A percentile compares a stretch with the other conserved stretches of the same genome.
These are phyloP conservation scores for Thaumatotibia leucotreta DNA, from an alignment of 1,140 invertebrate genomes.

Conservation along the genomic window DNA sequence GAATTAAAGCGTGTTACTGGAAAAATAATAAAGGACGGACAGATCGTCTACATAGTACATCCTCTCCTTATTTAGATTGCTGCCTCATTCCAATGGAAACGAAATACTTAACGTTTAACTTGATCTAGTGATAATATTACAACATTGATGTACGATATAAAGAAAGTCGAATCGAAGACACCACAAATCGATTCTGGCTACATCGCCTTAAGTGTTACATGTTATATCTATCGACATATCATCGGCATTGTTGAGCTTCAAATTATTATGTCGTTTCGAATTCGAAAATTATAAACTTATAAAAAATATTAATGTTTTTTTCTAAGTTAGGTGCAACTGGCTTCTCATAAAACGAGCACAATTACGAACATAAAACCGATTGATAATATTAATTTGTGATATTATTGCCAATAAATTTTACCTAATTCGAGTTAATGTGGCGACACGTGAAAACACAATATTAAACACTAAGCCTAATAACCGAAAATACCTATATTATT, in stretches of 20 bases:
- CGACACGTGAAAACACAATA: neutral
- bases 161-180: neutral
- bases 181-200: neutral
- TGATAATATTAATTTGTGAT: constrained; percentile 53
- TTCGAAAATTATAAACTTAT: constrained; percentile 25
- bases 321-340: constrained; percentile 1
- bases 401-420: constrained; percentile 49
- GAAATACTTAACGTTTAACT: too few species aligned
- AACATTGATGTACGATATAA: neutral
- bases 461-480: neutral
- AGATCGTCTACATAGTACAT: too few species aligned
- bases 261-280: constrained; percentile 49
- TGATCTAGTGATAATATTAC: neutral
- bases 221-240: constrained; percentile 61
- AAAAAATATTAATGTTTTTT: too few species aligned
- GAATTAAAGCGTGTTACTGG: too few species aligned
- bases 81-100: too few species aligned
- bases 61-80: too few species aligned
- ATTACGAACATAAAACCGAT: constrained; percentile 13
- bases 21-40: too few species aligned
- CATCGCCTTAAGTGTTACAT: constrained; percentile 14
- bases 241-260: constrained; percentile 66
- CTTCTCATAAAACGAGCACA: constrained; percentile 1
- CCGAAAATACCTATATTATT: neutral
- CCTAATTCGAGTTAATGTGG: constrained; percentile 28